Conservation (phyloP, 2,113 vertebrate species). For the Poicephalus meyeri region DNA sequence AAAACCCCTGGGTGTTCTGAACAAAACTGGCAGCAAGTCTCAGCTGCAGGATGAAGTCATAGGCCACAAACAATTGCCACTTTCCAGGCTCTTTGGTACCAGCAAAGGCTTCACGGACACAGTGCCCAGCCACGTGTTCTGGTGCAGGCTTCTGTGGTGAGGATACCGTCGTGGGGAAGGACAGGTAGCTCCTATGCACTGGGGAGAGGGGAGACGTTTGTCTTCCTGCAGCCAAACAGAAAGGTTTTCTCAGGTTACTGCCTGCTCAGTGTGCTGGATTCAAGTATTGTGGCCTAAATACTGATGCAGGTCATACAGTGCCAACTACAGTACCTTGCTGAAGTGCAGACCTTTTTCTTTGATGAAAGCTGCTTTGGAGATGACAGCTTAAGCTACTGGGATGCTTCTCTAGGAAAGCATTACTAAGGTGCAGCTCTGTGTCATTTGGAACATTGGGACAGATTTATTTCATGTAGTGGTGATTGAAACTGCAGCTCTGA, state of each 20-base stretch:
- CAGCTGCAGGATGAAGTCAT: not conserved
- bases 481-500: not conserved
- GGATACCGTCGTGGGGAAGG: not conserved
- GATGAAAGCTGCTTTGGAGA: not conserved
- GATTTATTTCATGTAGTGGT: not conserved
- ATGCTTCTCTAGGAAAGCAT: not conserved
- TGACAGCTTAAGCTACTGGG: not conserved
- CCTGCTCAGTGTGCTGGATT: not conserved
- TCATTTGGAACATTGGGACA: accelerated
- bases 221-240: not conserved
- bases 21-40: not conserved
- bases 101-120: not conserved
- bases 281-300: not conserved
- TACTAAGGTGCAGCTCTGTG: not conserved
- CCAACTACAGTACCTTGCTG: not conserved
- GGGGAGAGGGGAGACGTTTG: not conserved
- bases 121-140: not conserved
- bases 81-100: slow-evolving; percentile 25
- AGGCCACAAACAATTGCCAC: slow-evolving; percentile 14
- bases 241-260: not conserved
- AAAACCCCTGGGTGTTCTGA: not conserved
- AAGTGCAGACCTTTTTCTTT: not conserved
- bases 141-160: not conserved
- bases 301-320: accelerated
- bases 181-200: not conserved